Percentiles rank a stretch among this genome's conserved stretches.
Evolutionary conservation across 2,888 invertebrate species (phyloP).

Genomic region (Mactromeris polynyma): DNA sequence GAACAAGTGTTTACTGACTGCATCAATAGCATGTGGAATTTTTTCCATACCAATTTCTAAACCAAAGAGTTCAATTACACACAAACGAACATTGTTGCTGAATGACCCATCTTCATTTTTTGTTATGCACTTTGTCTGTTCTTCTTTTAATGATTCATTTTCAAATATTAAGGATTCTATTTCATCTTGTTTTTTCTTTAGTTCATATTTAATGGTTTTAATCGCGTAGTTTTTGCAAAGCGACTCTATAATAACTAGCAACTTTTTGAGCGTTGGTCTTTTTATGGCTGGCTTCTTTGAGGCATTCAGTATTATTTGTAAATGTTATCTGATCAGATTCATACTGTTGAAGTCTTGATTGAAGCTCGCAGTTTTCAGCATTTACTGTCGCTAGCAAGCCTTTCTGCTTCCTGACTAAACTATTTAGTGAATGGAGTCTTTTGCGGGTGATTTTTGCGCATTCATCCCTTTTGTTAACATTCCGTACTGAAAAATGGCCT

Average conservation of each 20-base stretch:
- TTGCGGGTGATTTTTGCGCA: not conserved
- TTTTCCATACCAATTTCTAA: too few relatives aligned
- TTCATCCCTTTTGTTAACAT: conserved; percentile 16
- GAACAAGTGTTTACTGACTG: too few relatives aligned
- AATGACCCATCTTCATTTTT: too few relatives aligned
- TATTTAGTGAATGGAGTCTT: not conserved
- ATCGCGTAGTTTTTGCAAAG: not conserved
- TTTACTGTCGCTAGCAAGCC: not conserved
- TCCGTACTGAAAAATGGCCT: conserved; percentile 20
- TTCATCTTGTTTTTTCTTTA: not conserved
- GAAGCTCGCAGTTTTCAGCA: not conserved
- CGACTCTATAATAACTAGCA: too few relatives aligned
- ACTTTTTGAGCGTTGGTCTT: too few relatives aligned
- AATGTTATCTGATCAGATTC: not conserved
- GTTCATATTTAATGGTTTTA: not conserved
- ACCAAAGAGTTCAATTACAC: too few relatives aligned
- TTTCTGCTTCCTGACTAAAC: not conserved
- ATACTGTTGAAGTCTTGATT: not conserved
- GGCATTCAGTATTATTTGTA: not conserved
- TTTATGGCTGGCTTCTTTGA: not conserved
- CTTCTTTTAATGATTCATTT: not conserved
- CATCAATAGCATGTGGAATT: too few relatives aligned
- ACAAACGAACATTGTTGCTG: too few relatives aligned
- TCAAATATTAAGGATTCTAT: not conserved
- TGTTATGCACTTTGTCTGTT: not conserved